Base-by-base conservation (phyloP, 2,888 invertebrate species). In the Eupithecia vulgata region DNA sequence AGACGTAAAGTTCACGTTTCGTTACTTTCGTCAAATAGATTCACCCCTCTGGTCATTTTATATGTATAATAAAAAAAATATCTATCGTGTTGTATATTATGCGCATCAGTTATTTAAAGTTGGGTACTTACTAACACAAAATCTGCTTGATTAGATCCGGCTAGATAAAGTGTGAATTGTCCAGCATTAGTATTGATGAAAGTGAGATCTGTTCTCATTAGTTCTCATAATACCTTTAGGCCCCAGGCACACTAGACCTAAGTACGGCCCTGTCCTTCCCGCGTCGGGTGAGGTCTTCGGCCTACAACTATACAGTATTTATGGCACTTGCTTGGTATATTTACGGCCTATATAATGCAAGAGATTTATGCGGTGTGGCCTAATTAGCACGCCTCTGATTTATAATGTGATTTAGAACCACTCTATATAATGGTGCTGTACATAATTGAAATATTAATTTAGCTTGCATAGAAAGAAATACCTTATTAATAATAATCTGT, bases 271-370 rank as follows among this genome's bases (percentile, higher is more conserved):
- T 67, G 71, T 21, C 37, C 84, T 81, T 45, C 80, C 84, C 83
- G 86, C 92, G 82, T 89, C 92, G 91, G 88, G 93, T 94, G 93
- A 83, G 94, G 94, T 94, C 93, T 87, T 88, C 87, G 92, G 92
- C 91, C 93, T 89, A 88, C 85, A 85, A 84, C 85, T 87, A 86
- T 89, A 84, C 85, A 88, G 87, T 90, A 89, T 84, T 72, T 90
- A 91, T 90, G 85, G 88, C 87, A 85, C 88, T 88, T 79, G 88
- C 87, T 88, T 87, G 86, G 87, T 90, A 84, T 88, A 90, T 92
- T 92, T 91, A 92, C 87, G 88, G 85, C 86, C 90, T 88, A 89
- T 90, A 91, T 90, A 90, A 90, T 91, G 86, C 81, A 79, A 81
- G 84, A 90, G 90, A 93, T 93, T 92, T 92, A 92, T 92, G 87